Conservation (phyloP, 1,140 invertebrate species). For the Octopus bimaculoides region DNA sequence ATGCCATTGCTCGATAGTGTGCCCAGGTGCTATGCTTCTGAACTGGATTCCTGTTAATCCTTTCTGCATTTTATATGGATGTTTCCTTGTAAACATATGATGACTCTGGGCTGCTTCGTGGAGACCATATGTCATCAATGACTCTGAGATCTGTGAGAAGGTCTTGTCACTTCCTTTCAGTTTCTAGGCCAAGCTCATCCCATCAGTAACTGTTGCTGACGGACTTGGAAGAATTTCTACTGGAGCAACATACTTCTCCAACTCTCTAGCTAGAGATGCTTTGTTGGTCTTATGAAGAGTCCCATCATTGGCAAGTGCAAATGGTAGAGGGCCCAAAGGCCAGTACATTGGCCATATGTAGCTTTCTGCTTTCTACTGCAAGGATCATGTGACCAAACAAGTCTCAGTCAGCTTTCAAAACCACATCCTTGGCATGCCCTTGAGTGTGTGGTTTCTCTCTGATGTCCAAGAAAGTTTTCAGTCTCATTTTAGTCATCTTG, state of each 20-base stretch:
- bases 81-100: not conserved
- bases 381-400: conserved; percentile 21
- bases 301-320: not conserved
- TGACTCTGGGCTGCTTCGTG: not conserved
- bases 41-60: not conserved
- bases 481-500: not conserved
- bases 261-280: not conserved
- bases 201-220: not conserved
- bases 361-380: conserved; percentile 14
- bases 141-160: not conserved
- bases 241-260: not conserved
- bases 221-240: not conserved
- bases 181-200: not conserved
- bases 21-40: not conserved
- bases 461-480: conserved; percentile 19
- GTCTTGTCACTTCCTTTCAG: not conserved
- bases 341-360: conserved; percentile 22
- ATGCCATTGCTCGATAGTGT: not conserved
- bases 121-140: not conserved
- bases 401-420: conserved; percentile 21
- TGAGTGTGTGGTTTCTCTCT: conserved; percentile 14
- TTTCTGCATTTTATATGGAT: not conserved
- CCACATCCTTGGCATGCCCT: not conserved
- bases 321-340: conserved; percentile 16
- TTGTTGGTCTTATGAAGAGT: not conserved